These are phyloP conservation scores for Drosophila acutilabella DNA, from an alignment of 2,888 invertebrate species.

Conservation along the genomic window DNA sequence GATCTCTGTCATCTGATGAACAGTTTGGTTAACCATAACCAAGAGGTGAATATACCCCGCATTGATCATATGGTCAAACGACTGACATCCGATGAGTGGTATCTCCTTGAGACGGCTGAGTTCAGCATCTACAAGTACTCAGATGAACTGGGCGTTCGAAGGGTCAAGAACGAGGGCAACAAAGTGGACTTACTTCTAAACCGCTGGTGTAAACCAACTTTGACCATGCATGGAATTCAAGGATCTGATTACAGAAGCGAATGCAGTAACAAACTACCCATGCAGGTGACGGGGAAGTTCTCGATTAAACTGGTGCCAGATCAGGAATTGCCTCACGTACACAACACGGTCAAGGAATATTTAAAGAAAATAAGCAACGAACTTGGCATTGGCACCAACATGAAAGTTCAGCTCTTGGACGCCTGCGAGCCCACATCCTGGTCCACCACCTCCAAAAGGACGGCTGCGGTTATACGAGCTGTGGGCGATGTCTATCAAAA, in stretches of 20 bases:
- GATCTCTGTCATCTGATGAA: constrained; percentile 61
- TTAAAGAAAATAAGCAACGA: neutral
- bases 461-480: constrained; percentile 1
- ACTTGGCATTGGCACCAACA: constrained; percentile 15
- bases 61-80: constrained; percentile 11
- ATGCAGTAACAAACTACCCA: constrained; percentile 27
- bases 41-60: constrained; percentile 26
- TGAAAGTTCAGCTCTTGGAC: constrained; percentile 29
- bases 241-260: constrained; percentile 33
- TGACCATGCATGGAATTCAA: constrained; percentile 58
- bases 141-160: constrained; percentile 42
- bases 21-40: constrained; percentile 25
- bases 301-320: constrained; percentile 55
- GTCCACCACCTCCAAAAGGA: constrained; percentile 10
- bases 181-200: constrained; percentile 36
- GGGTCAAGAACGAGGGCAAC: constrained; percentile 32
- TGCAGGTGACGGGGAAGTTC: constrained; percentile 53
- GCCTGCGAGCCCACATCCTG: constrained; percentile 30
- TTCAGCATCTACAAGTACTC: constrained; percentile 45
- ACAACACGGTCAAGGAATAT: constrained; percentile 17
- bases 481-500: constrained; percentile 13
- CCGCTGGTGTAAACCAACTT: constrained; percentile 54
- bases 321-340: constrained; percentile 29
- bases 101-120: constrained; percentile 40
- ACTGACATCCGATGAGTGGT: constrained; percentile 30